Evolutionary conservation across 1,140 invertebrate species (phyloP).

Genomic region (Trichonephila inaurata): DNA sequence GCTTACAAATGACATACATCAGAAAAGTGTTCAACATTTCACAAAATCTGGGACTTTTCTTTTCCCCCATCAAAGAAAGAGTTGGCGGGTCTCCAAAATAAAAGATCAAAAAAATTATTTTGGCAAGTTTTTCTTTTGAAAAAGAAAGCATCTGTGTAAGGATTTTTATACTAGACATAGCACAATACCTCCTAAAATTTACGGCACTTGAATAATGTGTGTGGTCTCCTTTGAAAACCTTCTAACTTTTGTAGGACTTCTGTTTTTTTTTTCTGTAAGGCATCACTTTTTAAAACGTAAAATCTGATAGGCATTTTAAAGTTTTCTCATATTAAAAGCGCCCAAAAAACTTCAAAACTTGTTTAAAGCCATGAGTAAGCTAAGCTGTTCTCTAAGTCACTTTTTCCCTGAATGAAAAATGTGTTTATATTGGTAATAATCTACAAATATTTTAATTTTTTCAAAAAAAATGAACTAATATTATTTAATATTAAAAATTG

Average conservation of each 20-base stretch:
- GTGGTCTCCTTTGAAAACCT: not conserved
- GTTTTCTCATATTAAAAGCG: not conserved
- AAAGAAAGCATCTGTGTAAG: not conserved
- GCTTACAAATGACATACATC: slow-evolving; percentile 8
- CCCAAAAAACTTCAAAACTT: not conserved
- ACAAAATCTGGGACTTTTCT: not conserved
- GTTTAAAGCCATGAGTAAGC: not conserved
- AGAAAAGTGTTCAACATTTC: not conserved
- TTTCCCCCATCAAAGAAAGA: slow-evolving; percentile 6
- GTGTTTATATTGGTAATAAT: too few relatives aligned
- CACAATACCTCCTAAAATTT: not conserved
- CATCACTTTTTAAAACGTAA: not conserved
- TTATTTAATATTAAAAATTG: too few relatives aligned
- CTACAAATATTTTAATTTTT: too few relatives aligned
- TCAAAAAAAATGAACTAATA: too few relatives aligned
- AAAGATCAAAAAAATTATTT: not conserved
- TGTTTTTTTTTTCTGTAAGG: not conserved
- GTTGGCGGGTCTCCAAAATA: not conserved
- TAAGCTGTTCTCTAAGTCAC: not conserved
- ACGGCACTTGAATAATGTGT: slow-evolving; percentile 3
- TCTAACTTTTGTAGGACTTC: not conserved
- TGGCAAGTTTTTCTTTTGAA: not conserved
- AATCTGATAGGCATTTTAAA: not conserved
- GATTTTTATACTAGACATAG: not conserved
- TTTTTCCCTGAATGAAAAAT: too few relatives aligned